Evolutionary conservation across 35 echinoderm and acorn worm genomes (phyloP), one percentile per base, ranked within the genome.

Genomic region (Holothuria glaberrima): DNA sequence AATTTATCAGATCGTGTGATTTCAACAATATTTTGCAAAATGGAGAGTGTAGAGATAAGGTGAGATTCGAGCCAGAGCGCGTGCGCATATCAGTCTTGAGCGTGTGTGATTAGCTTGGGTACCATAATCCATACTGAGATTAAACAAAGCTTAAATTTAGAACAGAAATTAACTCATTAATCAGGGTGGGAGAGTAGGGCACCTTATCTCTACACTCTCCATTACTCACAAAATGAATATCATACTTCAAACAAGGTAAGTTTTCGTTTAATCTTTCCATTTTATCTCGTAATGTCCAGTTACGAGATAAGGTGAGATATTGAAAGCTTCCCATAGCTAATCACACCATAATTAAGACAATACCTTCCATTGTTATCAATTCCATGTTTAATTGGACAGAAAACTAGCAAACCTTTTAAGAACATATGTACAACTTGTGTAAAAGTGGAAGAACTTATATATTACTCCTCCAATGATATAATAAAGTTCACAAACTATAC

Each of bases 241-340:
- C 76, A 80, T 54, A 80, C 76, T 80, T 80, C 35, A 80, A 80
- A 80, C 76, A 80, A 54, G 46, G 46, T 54, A 75, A 18, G 32
- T 75, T 75, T 75, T 45, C n/a, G 71, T 75, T 75, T 75, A 36
- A 75, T 75, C 45, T 32, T 75, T 75, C 45, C 20, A 10, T 30
- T 69, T 69, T 69, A 69, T 69, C 25, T 69, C 31, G 17, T 69
- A 33, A 69, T 26, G 25, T 26, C 9, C 0, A 27, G 66, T 69
- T 69, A 69, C 66, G 31, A 69, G 66, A 69, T 12, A 30, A 24
- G 25, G 66, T 69, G 31, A 69, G n/a, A 69, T 69, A 27, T 69
- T 29, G 6, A 33, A 69, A 69, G 66, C 31, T 33, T 69, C 64
- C 64, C 64, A 19, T 14, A 68, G 64, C 16, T 68, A 68, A 68